A percentile compares a stretch with the other conserved stretches of the same genome.
Evolutionary conservation across 2,797 vertebrate species (phyloP).

Genomic region (Bufotes viridis): DNA sequence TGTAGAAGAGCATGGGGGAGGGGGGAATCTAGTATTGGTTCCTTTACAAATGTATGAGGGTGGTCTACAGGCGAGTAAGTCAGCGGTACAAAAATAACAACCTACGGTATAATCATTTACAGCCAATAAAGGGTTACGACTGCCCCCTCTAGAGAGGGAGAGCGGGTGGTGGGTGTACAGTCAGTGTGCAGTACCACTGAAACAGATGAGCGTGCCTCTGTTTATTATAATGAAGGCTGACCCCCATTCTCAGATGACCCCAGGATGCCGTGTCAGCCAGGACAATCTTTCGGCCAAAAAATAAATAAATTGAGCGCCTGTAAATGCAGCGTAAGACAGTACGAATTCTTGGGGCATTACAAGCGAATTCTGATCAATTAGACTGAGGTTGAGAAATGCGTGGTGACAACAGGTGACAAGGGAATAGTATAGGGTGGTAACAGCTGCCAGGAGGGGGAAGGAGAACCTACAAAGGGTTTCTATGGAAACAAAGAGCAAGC

Average conservation of each 20-base stretch:
- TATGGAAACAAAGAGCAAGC: slow-evolving; percentile 7
- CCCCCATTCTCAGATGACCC: neutral
- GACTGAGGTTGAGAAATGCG: neutral
- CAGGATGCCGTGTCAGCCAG: neutral
- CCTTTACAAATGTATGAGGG: neutral
- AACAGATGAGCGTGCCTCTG: no score
- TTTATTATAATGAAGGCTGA: no score
- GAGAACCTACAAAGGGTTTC: slow-evolving; percentile 27
- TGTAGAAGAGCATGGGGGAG: no score
- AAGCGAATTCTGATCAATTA: slow-evolving; percentile 19
- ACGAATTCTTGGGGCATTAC: neutral
- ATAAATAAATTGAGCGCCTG: no score
- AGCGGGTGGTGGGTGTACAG: no score
- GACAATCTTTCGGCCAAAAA: neutral
- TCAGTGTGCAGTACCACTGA: no score
- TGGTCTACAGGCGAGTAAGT: neutral
- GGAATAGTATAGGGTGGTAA: slow-evolving; percentile 24
- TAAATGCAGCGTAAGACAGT: neutral
- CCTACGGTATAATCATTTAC: no score
- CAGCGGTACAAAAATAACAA: neutral
- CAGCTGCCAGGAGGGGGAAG: slow-evolving; percentile 29
- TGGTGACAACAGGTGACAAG: slow-evolving; percentile 25
- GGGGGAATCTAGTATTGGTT: neutral
- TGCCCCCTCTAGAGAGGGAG: no score
- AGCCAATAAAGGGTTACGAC: no score